Evolutionary conservation across 92 coral and sea anemone species (phyloP), one percentile per base, ranked within the genome.

Genomic region (Zoanthus solanderi): DNA sequence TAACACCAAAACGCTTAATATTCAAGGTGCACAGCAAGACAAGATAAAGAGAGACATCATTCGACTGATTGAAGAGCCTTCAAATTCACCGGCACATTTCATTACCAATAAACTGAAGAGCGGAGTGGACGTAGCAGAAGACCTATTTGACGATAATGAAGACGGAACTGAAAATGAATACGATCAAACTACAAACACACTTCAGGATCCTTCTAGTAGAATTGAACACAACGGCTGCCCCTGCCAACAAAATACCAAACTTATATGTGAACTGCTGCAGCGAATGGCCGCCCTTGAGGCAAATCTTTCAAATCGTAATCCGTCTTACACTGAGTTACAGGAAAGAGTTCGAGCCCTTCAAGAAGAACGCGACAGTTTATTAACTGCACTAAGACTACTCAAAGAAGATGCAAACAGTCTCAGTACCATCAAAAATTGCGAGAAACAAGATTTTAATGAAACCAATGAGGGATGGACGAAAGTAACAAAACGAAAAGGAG

Each of bases 321-420:
- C 52, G 77, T 72, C 52, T 34, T 9, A 72, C 32, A 45, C 34
- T 17, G 50, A 72, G 6, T 32, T 32, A 16, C 48, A 12, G 77
- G 18, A 72, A 28, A 68, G 16, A 32, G 44, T 68, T 28, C 9
- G 4, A 68, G 74, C 44, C 74, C 42, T 68, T 28, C 37, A 68
- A 68, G 74, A 68, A 68, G 42, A 68, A 68, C 37, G 74, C 44
- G 74, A 68, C 74, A 68, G 77, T 16, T 72, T 72, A 34, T 72
- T 34, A 37, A 72, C 52, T 7, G 77, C 77, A 32, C 6, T 72
- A 5, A 14, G 77, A 10, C 77, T 34, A 14, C 52, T 72, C 77
- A 72, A 31, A 45, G 52, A 72, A 42, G 53, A 72, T 42, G 18
- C 47, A 37, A 66, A 66, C 34, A 66, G 72, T 18, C 72, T 66